A percentile compares a stretch with the other conserved stretches of the same genome.
Conservation (phyloP, 2,113 vertebrate species). For the Dromas ardeola region DNA sequence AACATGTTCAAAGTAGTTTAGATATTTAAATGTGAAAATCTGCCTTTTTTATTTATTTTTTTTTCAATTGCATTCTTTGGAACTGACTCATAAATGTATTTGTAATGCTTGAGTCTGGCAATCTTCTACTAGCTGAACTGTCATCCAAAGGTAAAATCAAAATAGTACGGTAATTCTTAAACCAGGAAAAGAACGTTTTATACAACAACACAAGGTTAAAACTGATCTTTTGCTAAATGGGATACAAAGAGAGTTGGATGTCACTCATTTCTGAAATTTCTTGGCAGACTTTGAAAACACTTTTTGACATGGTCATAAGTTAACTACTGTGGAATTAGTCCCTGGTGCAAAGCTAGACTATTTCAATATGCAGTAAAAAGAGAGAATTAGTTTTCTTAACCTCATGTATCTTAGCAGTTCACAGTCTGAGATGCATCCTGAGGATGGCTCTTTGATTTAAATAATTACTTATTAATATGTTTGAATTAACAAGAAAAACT, state of each 20-base stretch:
- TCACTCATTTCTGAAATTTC: not conserved
- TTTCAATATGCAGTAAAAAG: not conserved
- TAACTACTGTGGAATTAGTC: constrained; percentile 12
- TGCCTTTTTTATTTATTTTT: not conserved
- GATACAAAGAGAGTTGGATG: not conserved
- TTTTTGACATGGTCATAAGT: not conserved
- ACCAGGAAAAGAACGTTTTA: not conserved
- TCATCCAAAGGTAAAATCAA: constrained; percentile 24
- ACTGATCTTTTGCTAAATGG: not conserved
- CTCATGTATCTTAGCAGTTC: not conserved
- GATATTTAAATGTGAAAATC: not conserved
- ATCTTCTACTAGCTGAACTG: not conserved
- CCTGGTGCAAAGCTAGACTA: not conserved
- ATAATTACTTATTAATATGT: not conserved
- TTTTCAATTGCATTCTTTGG: not conserved
- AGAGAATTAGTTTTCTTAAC: not conserved
- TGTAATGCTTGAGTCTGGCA: not conserved
- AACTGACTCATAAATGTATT: not conserved
- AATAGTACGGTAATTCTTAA: not conserved
- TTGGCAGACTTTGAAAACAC: not conserved
- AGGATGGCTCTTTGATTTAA: not conserved
- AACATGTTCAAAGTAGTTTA: not conserved
- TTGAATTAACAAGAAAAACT: not conserved
- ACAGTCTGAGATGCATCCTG: not conserved
- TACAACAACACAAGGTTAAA: not conserved